A percentile compares a stretch with the other conserved stretches of the same genome.
These are phyloP conservation scores for Troides oblongomaculatus DNA, from an alignment of 2,888 invertebrate genomes.

Conservation along the genomic window DNA sequence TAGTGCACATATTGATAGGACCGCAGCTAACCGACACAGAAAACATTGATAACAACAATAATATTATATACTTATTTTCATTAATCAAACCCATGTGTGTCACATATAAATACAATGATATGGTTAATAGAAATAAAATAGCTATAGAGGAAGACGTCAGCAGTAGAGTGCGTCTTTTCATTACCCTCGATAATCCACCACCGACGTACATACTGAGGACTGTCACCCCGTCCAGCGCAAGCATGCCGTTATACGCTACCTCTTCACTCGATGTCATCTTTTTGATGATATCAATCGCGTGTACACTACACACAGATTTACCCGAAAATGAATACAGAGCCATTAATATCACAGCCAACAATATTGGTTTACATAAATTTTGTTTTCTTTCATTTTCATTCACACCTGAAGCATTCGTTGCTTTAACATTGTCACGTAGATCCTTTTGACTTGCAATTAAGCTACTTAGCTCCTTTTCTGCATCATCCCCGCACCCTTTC, in stretches of 20 bases:
- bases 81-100: constrained; percentile 26
- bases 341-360: constrained; percentile 39
- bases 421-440: constrained; percentile 25
- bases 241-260: constrained; percentile 41
- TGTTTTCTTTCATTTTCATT: constrained; percentile 23
- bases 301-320: constrained; percentile 38
- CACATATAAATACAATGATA: constrained; percentile 36
- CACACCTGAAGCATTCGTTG: background rate
- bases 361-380: constrained; percentile 45
- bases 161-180: constrained; percentile 45
- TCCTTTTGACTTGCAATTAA: constrained; percentile 39
- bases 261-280: constrained; percentile 37
- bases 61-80: constrained; percentile 41
- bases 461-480: constrained; percentile 43
- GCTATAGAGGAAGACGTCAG: constrained; percentile 33
- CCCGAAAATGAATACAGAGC: constrained; percentile 39
- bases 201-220: constrained; percentile 55
- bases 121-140: constrained; percentile 31
- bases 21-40: constrained; percentile 57
- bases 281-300: constrained; percentile 38
- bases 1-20: constrained; percentile 54
- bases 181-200: constrained; percentile 47
- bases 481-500: constrained; percentile 41
- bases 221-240: constrained; percentile 44
- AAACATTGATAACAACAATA: constrained; percentile 46